Evolutionary conservation across 2,797 vertebrate species (phyloP).

Genomic region (Rallus crepitans): DNA sequence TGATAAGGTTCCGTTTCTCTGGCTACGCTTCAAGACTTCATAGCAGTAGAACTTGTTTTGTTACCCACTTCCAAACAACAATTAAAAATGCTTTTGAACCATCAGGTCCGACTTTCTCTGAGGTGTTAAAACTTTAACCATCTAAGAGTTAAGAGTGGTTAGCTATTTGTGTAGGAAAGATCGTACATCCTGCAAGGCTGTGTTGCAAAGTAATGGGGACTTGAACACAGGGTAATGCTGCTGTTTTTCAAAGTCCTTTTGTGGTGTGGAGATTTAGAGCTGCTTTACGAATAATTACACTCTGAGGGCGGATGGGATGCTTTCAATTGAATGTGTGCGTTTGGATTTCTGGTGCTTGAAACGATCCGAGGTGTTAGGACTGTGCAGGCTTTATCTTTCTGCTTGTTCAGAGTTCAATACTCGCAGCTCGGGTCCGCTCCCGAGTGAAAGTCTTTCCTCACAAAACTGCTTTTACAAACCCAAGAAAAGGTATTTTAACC

Average conservation of each 20-base stretch:
- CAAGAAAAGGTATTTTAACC: neutral
- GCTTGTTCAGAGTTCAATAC: fast-evolving
- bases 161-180: neutral
- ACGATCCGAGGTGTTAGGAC: neutral
- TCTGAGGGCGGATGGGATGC: neutral
- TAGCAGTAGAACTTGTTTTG: neutral
- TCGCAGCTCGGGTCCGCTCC: fast-evolving
- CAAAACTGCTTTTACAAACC: neutral
- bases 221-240: neutral
- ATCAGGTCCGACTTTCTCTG: neutral
- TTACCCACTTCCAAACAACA: no score
- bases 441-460: neutral
- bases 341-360: neutral
- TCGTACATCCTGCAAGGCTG: fast-evolving
- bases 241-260: neutral
- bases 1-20: neutral
- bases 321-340: neutral
- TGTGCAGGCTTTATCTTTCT: neutral
- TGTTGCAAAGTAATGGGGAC: neutral
- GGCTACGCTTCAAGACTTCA: neutral
- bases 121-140: neutral
- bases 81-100: neutral
- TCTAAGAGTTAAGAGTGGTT: neutral
- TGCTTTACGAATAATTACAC: neutral
- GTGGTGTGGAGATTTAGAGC: neutral